phyloP scores from a whole-genome alignment of 2,797 vertebrate species.

The Psittacula echo region DNA sequence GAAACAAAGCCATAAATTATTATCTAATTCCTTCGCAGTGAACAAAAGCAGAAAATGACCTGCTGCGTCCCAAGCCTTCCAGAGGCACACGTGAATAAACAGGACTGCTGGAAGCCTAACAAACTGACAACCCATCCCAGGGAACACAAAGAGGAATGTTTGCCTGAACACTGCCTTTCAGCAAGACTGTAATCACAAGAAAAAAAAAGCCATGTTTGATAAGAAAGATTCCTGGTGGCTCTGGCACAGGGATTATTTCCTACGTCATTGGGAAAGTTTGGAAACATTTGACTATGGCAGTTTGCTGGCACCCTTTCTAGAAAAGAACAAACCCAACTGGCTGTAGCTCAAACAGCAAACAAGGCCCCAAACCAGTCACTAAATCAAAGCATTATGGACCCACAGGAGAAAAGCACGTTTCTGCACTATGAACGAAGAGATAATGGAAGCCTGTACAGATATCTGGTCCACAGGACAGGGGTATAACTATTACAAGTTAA shows the following conservation, averaged over 20 bases:
- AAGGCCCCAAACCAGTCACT: background rate
- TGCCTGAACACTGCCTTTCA: conserved; percentile 51
- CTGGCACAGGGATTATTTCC: background rate
- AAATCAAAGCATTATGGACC: background rate
- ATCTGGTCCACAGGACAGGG: background rate
- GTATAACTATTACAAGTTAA: background rate
- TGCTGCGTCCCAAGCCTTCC: conserved; percentile 24
- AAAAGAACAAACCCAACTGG: background rate
- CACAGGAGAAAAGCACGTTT: background rate
- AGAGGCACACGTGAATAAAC: conserved; percentile 41
- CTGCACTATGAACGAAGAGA: background rate
- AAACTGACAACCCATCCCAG: conserved; percentile 20
- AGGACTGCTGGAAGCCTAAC: conserved; percentile 37
- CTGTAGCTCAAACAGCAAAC: background rate
- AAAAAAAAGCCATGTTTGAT: background rate
- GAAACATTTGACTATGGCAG: background rate
- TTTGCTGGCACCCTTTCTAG: conserved; percentile 34
- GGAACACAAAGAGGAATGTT: conserved; percentile 31
- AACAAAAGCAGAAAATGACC: conserved; percentile 48
- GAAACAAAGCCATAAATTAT: conserved; percentile 44
- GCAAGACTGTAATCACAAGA: background rate
- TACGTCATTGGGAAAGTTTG: background rate
- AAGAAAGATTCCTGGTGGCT: conserved; percentile 36
- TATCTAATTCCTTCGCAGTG: conserved; percentile 32
- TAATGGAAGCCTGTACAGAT: background rate